A percentile compares a stretch with the other conserved stretches of the same genome.
These are phyloP conservation scores for Cremastinae sp. DNA, from an alignment of 2,888 invertebrate species.

Conservation along the genomic window DNA sequence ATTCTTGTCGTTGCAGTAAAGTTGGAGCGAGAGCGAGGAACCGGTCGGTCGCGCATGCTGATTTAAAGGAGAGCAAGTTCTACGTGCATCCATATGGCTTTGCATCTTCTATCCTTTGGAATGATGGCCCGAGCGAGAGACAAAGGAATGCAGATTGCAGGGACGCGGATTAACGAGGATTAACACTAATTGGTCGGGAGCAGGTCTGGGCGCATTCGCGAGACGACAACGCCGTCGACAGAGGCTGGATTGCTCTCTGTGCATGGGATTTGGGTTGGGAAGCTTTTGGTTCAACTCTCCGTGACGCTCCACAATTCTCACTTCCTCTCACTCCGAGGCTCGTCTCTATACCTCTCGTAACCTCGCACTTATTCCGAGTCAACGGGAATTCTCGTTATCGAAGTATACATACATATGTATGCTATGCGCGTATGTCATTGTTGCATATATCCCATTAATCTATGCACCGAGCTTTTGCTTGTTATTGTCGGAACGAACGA, in stretches of 20 bases:
- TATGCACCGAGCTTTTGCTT: neutral
- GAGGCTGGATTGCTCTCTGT: neutral
- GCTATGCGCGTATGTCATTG: constrained; percentile 16
- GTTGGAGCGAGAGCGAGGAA: neutral
- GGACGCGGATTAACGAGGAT: constrained; percentile 74
- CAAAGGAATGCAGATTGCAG: constrained; percentile 76
- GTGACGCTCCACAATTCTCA: constrained; percentile 13
- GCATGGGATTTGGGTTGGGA: constrained; percentile 2
- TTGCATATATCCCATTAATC: constrained; percentile 34
- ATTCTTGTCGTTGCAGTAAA: neutral
- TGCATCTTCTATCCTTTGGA: constrained; percentile 53
- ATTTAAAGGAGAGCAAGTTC: constrained; percentile 52
- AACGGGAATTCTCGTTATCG: constrained; percentile 74
- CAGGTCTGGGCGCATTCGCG: constrained; percentile 43
- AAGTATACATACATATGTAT: constrained; percentile 65
- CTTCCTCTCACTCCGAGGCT: constrained; percentile 3
- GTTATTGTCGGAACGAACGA: constrained; percentile 22
- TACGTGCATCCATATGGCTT: constrained; percentile 57
- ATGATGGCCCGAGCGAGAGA: constrained; percentile 61
- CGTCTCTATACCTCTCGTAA: constrained; percentile 8
- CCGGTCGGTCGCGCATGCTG: constrained; percentile 23
- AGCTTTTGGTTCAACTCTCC: constrained; percentile 8
- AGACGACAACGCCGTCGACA: constrained; percentile 33
- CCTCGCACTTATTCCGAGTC: constrained; percentile 70
- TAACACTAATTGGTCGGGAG: constrained; percentile 76